Evolutionary conservation across 1,140 invertebrate genomes (phyloP).

Genomic region (Carposina sasakii): DNA sequence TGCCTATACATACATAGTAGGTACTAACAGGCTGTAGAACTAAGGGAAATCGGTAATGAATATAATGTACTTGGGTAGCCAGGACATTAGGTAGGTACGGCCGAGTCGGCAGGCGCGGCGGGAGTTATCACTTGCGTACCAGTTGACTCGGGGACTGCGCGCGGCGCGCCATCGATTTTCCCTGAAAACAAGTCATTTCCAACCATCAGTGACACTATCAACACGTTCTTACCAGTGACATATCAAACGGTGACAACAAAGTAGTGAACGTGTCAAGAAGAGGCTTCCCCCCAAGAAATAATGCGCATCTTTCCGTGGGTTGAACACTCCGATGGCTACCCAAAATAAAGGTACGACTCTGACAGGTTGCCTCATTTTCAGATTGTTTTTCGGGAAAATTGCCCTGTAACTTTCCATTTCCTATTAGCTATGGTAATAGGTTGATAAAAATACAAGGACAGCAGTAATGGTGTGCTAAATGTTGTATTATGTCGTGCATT

Average conservation of each 20-base stretch:
- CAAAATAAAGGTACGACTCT: conserved; percentile 59
- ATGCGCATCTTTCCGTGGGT: conserved; percentile 40
- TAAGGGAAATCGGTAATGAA: too few species aligned
- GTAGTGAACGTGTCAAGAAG: conserved; percentile 30
- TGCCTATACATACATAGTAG: too few species aligned
- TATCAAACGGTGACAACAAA: conserved; percentile 21
- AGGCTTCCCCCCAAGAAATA: conserved; percentile 41
- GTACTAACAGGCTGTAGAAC: too few species aligned
- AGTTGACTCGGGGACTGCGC: conserved; percentile 48
- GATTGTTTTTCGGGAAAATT: conserved; percentile 12
- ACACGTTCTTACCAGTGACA: conserved; percentile 43
- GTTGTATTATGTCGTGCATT: conserved; percentile 30
- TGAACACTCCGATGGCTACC: conserved; percentile 49
- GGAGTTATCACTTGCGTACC: conserved; percentile 53
- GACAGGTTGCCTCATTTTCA: conserved; percentile 9
- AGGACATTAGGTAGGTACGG: conserved; percentile 22
- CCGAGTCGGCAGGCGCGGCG: conserved; percentile 15
- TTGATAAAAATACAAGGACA: too few species aligned
- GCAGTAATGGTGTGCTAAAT: conserved; percentile 21
- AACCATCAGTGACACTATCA: conserved; percentile 57
- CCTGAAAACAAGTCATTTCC: conserved; percentile 60
- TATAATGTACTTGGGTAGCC: too few species aligned
- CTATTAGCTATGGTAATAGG: conserved; percentile 27
- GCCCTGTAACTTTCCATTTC: conserved; percentile 16
- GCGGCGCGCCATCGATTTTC: conserved; percentile 67